Evolutionary conservation across 2,113 vertebrate species (phyloP).

Genomic region (Microtus pennsylvanicus): DNA sequence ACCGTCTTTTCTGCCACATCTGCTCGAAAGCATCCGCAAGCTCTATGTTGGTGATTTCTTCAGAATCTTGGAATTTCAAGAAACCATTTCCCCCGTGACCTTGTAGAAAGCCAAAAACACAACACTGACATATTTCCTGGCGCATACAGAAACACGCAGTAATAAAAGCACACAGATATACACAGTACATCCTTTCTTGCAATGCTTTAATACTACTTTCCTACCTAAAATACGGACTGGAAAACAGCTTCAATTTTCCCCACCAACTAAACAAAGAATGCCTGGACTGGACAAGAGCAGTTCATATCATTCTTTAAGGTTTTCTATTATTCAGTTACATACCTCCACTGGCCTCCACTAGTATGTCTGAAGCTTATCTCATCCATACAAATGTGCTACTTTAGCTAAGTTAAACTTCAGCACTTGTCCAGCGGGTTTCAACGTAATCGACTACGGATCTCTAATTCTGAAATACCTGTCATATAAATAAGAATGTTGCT

Average conservation of each 20-base stretch:
- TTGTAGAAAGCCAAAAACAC: conserved; percentile 79
- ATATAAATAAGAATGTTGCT: conserved; percentile 99
- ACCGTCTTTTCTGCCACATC: conserved; percentile 99
- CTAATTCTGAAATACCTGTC: conserved; percentile 89
- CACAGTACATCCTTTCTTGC: background rate
- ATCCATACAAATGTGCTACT: conserved; percentile 19
- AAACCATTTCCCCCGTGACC: conserved; percentile 99
- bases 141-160: background rate
- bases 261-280: conserved; percentile 24
- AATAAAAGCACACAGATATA: background rate
- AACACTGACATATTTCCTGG: background rate
- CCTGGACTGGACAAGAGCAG: background rate
- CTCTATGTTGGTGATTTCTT: conserved; percentile 99
- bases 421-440: background rate
- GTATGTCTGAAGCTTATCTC: conserved; percentile 3
- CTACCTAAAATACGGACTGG: background rate
- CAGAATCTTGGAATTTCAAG: conserved; percentile 99
- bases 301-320: background rate
- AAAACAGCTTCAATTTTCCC: conserved; percentile 51
- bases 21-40: conserved; percentile 99
- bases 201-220: conserved; percentile 33
- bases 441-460: conserved; percentile 21
- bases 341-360: background rate
- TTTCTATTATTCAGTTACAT: conserved; percentile 39
- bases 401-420: conserved; percentile 9